Conservation (phyloP, 2,113 vertebrate genomes). For the Hassar affinis region DNA sequence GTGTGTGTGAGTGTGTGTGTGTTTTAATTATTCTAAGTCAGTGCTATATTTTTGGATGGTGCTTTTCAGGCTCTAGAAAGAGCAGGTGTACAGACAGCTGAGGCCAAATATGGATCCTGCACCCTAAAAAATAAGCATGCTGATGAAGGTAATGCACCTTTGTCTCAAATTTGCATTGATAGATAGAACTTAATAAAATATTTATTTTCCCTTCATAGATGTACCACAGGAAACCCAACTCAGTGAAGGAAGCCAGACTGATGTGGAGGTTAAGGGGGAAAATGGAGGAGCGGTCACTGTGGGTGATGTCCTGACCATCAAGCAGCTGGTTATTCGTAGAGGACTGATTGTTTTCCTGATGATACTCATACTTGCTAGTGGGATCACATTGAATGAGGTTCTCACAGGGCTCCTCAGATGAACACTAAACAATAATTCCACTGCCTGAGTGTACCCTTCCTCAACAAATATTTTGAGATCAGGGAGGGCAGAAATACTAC, state of each 20-base stretch:
- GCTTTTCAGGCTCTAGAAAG: conserved; percentile 40
- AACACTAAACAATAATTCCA: neutral
- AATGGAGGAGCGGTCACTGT: conserved; percentile 25
- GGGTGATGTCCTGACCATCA: conserved; percentile 55
- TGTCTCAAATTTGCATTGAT: neutral
- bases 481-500: conserved; percentile 34
- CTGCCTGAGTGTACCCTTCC: neutral
- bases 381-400: conserved; percentile 62
- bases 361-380: conserved; percentile 63
- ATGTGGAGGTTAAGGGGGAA: conserved; percentile 25
- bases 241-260: conserved; percentile 5
- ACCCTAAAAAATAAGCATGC: conserved; percentile 36
- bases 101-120: conserved; percentile 32
- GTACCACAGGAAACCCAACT: neutral
- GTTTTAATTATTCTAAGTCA: no score
- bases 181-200: neutral
- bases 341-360: conserved; percentile 61
- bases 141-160: conserved; percentile 32
- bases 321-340: no score
- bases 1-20: no score
- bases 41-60: no score
- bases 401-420: conserved; percentile 54
- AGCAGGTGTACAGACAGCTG: conserved; percentile 34
- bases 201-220: conserved; percentile 39
- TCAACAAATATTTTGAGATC: conserved; percentile 28